Evolutionary conservation across 2,888 invertebrate genomes (phyloP).

Genomic region (Xanthostigma xanthostigma): DNA sequence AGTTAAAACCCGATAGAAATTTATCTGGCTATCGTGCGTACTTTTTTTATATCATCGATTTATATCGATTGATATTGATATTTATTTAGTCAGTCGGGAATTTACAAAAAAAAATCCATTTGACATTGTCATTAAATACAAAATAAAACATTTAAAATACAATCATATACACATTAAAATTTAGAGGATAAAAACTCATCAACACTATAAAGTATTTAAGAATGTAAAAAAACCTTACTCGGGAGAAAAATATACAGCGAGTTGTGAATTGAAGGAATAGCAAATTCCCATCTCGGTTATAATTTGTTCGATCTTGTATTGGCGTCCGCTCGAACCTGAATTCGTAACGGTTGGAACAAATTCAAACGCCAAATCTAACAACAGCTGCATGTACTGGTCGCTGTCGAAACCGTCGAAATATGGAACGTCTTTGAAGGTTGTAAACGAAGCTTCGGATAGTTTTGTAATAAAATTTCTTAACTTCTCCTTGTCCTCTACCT

Average conservation of each 20-base stretch:
- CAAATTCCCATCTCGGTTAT: constrained; percentile 57
- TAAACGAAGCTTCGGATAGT: constrained; percentile 41
- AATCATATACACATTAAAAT: too few relatives aligned
- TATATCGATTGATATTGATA: too few relatives aligned
- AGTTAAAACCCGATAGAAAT: neutral
- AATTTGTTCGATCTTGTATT: constrained; percentile 34
- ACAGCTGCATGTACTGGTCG: constrained; percentile 38
- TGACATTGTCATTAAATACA: too few relatives aligned
- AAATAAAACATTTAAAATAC: too few relatives aligned
- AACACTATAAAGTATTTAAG: too few relatives aligned
- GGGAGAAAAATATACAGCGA: constrained; percentile 42
- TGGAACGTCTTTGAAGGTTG: constrained; percentile 40
- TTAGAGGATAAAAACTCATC: too few relatives aligned
- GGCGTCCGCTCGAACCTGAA: constrained; percentile 20
- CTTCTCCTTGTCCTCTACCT: constrained; percentile 32
- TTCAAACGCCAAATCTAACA: constrained; percentile 34
- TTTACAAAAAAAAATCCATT: too few relatives aligned
- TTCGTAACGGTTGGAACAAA: constrained; percentile 34
- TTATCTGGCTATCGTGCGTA: too few relatives aligned
- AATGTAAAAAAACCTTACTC: constrained; percentile 27
- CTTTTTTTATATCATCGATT: too few relatives aligned
- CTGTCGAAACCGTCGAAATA: constrained; percentile 36
- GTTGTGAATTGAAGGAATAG: constrained; percentile 49
- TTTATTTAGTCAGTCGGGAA: too few relatives aligned
- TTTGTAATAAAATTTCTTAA: constrained; percentile 39